A percentile compares a stretch with the other conserved stretches of the same genome.
phyloP scores from a whole-genome alignment of 2,113 vertebrate species.

The Psettodes erumei region DNA sequence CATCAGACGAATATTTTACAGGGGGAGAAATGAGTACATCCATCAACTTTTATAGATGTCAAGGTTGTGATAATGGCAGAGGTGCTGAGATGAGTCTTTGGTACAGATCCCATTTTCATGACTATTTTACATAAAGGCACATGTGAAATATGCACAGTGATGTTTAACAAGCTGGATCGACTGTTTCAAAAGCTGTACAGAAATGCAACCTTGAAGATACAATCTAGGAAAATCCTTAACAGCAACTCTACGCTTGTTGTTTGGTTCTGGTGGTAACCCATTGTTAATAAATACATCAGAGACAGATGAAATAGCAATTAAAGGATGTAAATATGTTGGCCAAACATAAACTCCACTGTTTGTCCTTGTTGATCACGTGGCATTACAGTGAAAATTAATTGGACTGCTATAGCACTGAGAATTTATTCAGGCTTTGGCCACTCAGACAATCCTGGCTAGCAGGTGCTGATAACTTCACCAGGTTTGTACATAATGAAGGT shows the following conservation, averaged over 20 bases:
- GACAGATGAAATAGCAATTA: constrained; percentile 6
- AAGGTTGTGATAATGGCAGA: neutral
- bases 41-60: constrained; percentile 6
- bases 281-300: constrained; percentile 23
- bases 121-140: constrained; percentile 4
- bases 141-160: neutral
- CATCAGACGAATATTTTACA: neutral
- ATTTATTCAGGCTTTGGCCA: neutral
- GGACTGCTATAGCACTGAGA: neutral
- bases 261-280: constrained; percentile 2
- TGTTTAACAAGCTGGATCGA: no score
- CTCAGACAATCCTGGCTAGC: neutral
- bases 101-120: neutral
- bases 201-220: neutral
- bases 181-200: neutral
- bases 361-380: neutral
- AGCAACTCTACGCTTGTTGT: constrained; percentile 1
- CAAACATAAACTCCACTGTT: neutral
- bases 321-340: neutral
- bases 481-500: neutral
- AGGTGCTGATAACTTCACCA: neutral
- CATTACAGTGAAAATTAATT: neutral
- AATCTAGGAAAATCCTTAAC: neutral
- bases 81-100: constrained; percentile 3
- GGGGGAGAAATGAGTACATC: neutral